These are phyloP conservation scores for Nomada lathburiana DNA, from an alignment of 2,888 invertebrate species.

Conservation along the genomic window DNA sequence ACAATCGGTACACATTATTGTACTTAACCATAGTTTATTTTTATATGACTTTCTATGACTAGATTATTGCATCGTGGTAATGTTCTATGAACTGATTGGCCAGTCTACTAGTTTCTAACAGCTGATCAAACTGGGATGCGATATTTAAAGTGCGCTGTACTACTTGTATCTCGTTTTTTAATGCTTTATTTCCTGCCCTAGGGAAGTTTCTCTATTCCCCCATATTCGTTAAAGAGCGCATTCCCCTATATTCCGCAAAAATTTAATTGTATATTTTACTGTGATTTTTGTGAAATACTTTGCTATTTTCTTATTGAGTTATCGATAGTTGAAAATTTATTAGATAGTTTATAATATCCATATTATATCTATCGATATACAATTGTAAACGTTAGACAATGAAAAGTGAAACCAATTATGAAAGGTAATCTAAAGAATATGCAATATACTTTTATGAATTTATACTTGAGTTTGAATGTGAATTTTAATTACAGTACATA, in stretches of 20 bases:
- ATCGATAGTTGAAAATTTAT: not conserved
- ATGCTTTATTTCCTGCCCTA: not conserved
- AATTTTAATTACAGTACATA: not conserved
- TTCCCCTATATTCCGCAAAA: not conserved
- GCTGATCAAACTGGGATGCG: not conserved
- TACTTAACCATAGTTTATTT: not conserved
- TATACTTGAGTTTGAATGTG: not conserved
- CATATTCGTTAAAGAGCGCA: not conserved
- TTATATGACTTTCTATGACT: not conserved
- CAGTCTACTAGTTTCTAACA: not conserved
- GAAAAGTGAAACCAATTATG: not conserved
- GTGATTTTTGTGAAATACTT: not conserved
- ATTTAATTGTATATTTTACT: not conserved
- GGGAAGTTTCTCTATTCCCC: constrained; percentile 18
- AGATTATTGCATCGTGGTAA: not conserved
- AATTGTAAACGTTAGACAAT: not conserved
- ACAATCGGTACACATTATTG: not conserved
- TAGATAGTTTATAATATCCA: not conserved
- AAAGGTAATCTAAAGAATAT: not conserved
- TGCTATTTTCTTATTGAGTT: not conserved
- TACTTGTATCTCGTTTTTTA: not conserved
- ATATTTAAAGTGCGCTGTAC: constrained; percentile 4
- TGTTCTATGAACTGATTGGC: constrained; percentile 8
- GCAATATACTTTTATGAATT: not conserved
- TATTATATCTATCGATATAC: not conserved